Evolutionary conservation across 2,113 vertebrate species (phyloP), one percentile per base, ranked within the genome.

Genomic region (Parotia lawesii): DNA sequence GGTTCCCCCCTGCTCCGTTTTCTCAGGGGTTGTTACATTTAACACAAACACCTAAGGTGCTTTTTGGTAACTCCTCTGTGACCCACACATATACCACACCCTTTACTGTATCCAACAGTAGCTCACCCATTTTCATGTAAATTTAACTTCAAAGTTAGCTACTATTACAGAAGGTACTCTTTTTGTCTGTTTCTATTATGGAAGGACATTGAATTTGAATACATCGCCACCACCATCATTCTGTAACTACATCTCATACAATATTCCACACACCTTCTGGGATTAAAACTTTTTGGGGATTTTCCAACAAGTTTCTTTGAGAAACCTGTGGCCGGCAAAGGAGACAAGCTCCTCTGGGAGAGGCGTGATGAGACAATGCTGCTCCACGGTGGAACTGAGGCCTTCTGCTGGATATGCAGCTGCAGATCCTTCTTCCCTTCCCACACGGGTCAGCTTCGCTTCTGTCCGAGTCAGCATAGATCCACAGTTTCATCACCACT

Each of bases 351-450:
- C 24, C 61, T 7, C 53, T 8, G 25, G 77, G 38, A 62, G 33
- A 48, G 38, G 28, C 23, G 4, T 4, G 9, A 35, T 0, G 5
- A 60, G 47, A 6, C 50, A n/a, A 12, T 1, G 0, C 17, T 12
- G 60, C 70, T 65, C 31, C 1, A 1, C 2, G 1, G 51, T 1
- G 3, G 20, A 72, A 13, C 40, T 9, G 47, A 47, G 47, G 20
- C 35, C 40, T 72, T 53, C 60, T 71, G 69, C 77, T 35, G 57
- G 24, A 44, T 11, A n/a, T 48, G 66, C 15, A 60, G 71, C 78
- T 70, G 69, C 47, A 50, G 40, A 71, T 70, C 64, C 17, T 15
- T 8, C n/a, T 74, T 62, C 58, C 66, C 58, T 44, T 27, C 11
- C 33, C 47, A 53, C 47, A 53, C 27, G 38, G 47, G 27, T 21